phyloP scores from a whole-genome alignment of 2,888 invertebrate species.

The Anticlea derivata region DNA sequence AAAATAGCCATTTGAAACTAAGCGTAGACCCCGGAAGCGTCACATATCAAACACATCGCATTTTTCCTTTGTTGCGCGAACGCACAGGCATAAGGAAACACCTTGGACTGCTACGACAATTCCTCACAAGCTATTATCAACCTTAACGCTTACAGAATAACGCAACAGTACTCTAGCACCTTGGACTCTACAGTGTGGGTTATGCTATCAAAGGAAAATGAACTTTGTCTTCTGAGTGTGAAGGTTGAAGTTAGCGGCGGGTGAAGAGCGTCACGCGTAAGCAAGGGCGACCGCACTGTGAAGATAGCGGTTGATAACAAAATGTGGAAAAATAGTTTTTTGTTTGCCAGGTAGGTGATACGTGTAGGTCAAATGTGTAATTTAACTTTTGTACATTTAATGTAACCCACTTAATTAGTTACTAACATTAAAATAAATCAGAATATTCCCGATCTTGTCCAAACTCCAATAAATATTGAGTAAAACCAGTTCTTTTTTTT shows the following conservation, averaged over 20 bases:
- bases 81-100: constrained; percentile 49
- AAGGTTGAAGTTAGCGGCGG: constrained; percentile 17
- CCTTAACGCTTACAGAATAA: constrained; percentile 7
- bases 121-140: constrained; percentile 1
- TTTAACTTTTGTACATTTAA: constrained; percentile 3
- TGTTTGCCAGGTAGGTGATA: constrained; percentile 31
- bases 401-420: no score
- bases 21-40: constrained; percentile 47
- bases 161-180: neutral
- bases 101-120: constrained; percentile 42
- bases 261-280: constrained; percentile 21
- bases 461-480: no score
- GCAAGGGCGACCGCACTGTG: constrained; percentile 37
- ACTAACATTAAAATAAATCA: no score
- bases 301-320: constrained; percentile 38
- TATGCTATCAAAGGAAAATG: constrained; percentile 5
- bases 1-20: constrained; percentile 35
- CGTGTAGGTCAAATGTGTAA: constrained; percentile 29
- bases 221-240: constrained; percentile 6
- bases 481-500: no score
- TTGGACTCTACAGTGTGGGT: constrained; percentile 4
- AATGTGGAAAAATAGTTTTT: constrained; percentile 33
- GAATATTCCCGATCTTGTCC: no score
- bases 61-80: constrained; percentile 50
- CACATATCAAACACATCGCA: constrained; percentile 44